Percentiles rank a stretch among this genome's conserved stretches.
phyloP scores from a whole-genome alignment of 2,888 invertebrate genomes.

The Miltochrista miniata region DNA sequence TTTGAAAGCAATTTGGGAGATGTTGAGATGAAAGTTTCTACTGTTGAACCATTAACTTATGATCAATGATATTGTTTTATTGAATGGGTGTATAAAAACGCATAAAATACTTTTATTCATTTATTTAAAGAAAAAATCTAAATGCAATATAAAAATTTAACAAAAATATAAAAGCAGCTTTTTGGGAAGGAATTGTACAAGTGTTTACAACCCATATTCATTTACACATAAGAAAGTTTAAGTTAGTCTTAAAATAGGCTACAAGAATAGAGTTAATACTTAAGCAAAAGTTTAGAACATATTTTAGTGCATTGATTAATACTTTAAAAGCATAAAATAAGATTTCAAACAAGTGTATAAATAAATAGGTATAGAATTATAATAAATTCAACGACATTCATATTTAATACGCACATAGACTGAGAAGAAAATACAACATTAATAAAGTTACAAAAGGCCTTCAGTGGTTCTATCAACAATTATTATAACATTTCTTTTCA shows the following conservation, averaged over 20 bases:
- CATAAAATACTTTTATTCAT: slow-evolving; percentile 3
- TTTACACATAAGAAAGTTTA: slow-evolving; percentile 21
- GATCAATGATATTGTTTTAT: too few species aligned
- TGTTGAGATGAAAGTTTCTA: too few species aligned
- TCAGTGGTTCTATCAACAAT: neutral
- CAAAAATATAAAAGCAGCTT: slow-evolving; percentile 12
- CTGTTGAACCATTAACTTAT: too few species aligned
- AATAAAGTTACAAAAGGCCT: slow-evolving; percentile 14
- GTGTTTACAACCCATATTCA: slow-evolving; percentile 13
- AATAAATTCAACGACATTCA: slow-evolving; percentile 19
- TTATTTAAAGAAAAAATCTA: slow-evolving; percentile 29
- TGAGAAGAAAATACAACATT: slow-evolving; percentile 14
- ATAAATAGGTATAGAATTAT: slow-evolving; percentile 21
- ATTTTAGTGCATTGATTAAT: slow-evolving; percentile 21
- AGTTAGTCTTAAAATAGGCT: slow-evolving; percentile 16
- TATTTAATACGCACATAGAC: neutral
- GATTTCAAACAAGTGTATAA: slow-evolving; percentile 32
- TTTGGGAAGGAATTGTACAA: slow-evolving; percentile 2
- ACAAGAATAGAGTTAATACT: slow-evolving; percentile 12
- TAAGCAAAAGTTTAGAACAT: slow-evolving; percentile 35
- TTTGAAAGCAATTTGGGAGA: too few species aligned
- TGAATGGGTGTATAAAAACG: neutral
- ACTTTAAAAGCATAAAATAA: slow-evolving; percentile 22
- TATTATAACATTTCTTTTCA: neutral
- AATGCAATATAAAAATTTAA: slow-evolving; percentile 32